A percentile compares a stretch with the other conserved stretches of the same genome.
Conservation (phyloP, 2,797 vertebrate species). For the Pampus argenteus region DNA sequence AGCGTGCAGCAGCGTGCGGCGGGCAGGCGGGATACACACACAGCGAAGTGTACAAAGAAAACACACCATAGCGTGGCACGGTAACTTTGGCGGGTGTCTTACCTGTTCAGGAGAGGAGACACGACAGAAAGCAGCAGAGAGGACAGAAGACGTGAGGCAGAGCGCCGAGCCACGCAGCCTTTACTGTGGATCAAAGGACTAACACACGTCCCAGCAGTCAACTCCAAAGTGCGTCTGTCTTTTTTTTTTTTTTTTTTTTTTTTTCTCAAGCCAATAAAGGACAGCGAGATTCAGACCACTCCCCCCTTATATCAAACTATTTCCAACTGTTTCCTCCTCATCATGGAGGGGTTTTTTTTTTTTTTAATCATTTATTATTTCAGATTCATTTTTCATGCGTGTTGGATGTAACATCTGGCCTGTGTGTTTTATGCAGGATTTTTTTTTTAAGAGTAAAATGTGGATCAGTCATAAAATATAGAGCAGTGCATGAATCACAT, state of each 20-base stretch:
- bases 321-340: constrained; percentile 37
- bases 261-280: constrained; percentile 57
- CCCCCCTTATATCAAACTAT: constrained; percentile 66
- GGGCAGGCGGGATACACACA: not conserved
- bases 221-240: constrained; percentile 69
- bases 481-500: not conserved
- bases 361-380: too few species aligned
- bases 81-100: constrained; percentile 64
- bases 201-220: constrained; percentile 66
- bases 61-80: constrained; percentile 26
- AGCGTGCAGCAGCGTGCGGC: constrained; percentile 4
- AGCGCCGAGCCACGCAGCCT: constrained; percentile 29
- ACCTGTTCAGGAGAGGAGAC: constrained; percentile 68
- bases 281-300: constrained; percentile 71
- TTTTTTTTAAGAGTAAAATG: not conserved
- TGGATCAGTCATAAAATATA: not conserved
- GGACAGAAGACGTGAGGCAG: constrained; percentile 23
- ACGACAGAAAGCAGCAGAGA: constrained; percentile 2
- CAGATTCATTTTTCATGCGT: not conserved
- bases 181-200: constrained; percentile 48
- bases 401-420: not conserved
- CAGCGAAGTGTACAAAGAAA: not conserved
- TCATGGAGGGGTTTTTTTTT: too few species aligned
- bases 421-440: not conserved
- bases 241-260: constrained; percentile 27